Conservation (phyloP, 2,113 vertebrate species). For the Leucopternis melanops region DNA sequence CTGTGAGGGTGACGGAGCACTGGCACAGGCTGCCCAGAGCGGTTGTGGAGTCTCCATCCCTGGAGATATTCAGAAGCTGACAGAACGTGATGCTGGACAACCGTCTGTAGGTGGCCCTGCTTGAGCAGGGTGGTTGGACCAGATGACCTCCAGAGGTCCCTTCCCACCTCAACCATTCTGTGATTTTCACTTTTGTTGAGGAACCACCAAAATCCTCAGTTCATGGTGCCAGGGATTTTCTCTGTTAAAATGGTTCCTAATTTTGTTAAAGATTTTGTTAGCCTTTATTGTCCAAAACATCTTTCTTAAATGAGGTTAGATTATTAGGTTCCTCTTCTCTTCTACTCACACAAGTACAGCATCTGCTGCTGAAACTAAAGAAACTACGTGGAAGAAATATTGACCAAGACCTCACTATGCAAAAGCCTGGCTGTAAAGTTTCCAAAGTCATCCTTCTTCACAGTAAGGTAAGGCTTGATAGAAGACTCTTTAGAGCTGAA, state of each 20-base stretch:
- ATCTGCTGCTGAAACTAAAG: neutral
- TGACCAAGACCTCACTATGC: neutral
- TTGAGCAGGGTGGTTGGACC: neutral
- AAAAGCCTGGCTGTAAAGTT: neutral
- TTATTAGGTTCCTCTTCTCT: neutral
- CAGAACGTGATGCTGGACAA: neutral
- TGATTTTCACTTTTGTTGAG: neutral
- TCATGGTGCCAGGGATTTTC: neutral
- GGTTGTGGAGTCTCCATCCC: neutral
- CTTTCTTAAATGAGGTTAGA: neutral
- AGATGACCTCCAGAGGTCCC: neutral
- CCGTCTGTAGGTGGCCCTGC: neutral
- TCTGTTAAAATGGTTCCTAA: neutral
- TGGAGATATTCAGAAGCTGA: neutral
- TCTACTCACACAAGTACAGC: neutral
- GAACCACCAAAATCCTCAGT: neutral
- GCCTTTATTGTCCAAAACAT: neutral
- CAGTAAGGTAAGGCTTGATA: neutral
- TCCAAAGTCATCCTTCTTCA: neutral
- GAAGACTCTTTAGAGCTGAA: neutral
- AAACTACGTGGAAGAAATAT: neutral
- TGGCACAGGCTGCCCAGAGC: neutral
- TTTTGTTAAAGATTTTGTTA: neutral
- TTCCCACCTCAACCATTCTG: neutral
- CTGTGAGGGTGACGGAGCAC: neutral